A percentile compares a stretch with the other conserved stretches of the same genome.
These are phyloP conservation scores for Bungarus multicinctus DNA, from an alignment of 2,113 vertebrate species.

Conservation along the genomic window DNA sequence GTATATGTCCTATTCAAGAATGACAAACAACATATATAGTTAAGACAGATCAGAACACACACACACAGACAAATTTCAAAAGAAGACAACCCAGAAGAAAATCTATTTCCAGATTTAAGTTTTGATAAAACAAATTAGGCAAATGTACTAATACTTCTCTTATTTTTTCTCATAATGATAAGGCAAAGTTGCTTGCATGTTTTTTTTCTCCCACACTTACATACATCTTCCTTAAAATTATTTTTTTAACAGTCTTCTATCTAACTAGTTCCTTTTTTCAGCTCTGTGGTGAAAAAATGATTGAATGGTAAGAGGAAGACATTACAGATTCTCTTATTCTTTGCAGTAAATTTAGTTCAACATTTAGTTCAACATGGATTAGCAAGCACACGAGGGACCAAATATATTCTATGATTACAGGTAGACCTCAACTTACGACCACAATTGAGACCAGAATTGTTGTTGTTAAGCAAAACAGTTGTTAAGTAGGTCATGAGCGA, in stretches of 20 bases:
- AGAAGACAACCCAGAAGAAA: neutral
- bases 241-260: neutral
- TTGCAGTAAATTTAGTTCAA: neutral
- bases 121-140: neutral
- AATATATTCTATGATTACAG: neutral
- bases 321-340: neutral
- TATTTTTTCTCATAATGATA: neutral
- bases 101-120: neutral
- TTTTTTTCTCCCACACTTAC: too few relatives aligned
- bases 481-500: neutral
- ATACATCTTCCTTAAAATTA: neutral
- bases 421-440: neutral
- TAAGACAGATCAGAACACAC: neutral
- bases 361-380: neutral
- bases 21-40: neutral
- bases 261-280: neutral
- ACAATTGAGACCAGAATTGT: neutral
- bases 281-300: neutral
- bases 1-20: neutral
- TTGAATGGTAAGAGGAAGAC: neutral
- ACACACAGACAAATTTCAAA: neutral
- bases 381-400: neutral
- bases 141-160: neutral
- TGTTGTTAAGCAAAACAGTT: neutral
- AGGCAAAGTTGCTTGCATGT: neutral